Conservation (phyloP, 2,888 invertebrate species). For the Idaea straminata region DNA sequence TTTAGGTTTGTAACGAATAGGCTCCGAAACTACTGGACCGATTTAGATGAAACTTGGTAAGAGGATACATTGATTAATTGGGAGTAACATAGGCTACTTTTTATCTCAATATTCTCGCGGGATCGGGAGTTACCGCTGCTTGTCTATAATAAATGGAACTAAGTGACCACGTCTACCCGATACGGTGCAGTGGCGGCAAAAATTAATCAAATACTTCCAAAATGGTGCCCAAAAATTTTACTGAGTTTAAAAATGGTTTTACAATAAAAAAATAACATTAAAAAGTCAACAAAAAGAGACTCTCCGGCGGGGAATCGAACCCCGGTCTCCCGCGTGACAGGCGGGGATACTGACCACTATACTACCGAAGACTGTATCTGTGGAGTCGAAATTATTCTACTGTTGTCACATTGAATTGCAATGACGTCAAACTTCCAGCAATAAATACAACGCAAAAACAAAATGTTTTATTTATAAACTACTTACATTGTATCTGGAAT, state of each 20-base stretch:
- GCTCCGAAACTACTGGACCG: too few species aligned
- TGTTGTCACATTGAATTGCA: background rate
- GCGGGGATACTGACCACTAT: constrained; percentile 78
- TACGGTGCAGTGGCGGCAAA: background rate
- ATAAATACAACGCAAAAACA: too few species aligned
- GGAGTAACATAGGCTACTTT: too few species aligned
- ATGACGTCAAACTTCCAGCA: background rate
- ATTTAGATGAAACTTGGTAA: too few species aligned
- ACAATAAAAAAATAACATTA: background rate
- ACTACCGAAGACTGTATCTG: constrained; percentile 60
- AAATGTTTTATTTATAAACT: background rate
- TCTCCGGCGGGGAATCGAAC: constrained; percentile 77
- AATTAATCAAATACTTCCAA: too few species aligned
- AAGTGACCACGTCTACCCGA: too few species aligned
- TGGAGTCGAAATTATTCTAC: background rate
- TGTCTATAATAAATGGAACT: too few species aligned
- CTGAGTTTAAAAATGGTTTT: background rate
- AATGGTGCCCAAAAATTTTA: background rate
- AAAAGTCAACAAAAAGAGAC: constrained; percentile 12
- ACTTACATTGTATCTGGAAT: background rate
- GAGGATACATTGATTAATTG: too few species aligned
- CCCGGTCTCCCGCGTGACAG: constrained; percentile 79
- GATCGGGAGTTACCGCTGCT: too few species aligned
- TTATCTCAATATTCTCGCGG: too few species aligned
- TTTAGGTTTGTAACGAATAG: too few species aligned